phyloP scores from a whole-genome alignment of 2,113 vertebrate genomes.

The Heptranchias perlo region DNA sequence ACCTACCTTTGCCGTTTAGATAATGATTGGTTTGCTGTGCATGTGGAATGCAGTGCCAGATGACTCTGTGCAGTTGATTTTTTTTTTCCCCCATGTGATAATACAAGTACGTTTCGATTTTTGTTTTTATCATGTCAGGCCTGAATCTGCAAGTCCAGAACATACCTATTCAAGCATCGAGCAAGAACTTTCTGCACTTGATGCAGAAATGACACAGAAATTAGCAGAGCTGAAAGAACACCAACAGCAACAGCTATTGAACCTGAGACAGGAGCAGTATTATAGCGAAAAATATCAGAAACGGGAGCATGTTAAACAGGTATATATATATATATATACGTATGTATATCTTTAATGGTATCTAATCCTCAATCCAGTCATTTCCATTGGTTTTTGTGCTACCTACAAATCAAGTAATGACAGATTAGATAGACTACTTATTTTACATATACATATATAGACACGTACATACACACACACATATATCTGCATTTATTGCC shows the following conservation, averaged over 20 bases:
- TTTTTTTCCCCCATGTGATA: not conserved
- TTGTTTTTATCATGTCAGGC: constrained; percentile 52
- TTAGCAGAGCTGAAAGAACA: constrained; percentile 82
- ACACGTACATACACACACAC: not conserved
- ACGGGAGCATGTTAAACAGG: constrained; percentile 90
- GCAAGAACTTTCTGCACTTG: constrained; percentile 75
- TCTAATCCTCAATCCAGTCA: not conserved
- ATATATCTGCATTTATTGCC: not conserved
- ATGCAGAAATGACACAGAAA: constrained; percentile 77
- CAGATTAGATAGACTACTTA: not conserved
- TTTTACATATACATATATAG: not conserved
- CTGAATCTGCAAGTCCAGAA: constrained; percentile 71
- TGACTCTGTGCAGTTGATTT: not conserved
- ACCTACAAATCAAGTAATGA: not conserved
- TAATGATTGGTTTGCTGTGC: not conserved
- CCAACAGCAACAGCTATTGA: constrained; percentile 86
- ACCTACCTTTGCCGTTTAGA: not conserved
- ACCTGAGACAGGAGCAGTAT: constrained; percentile 92
- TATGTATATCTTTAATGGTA: not conserved
- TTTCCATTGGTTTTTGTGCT: not conserved
- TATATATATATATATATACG: no score
- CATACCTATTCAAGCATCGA: constrained; percentile 71
- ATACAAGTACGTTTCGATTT: not conserved
- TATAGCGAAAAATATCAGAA: constrained; percentile 98
- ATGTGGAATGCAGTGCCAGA: not conserved